Percentiles rank a stretch among this genome's conserved stretches.
These are phyloP conservation scores for Lottia gigantea DNA, from an alignment of 2,888 invertebrate species.

Conservation along the genomic window DNA sequence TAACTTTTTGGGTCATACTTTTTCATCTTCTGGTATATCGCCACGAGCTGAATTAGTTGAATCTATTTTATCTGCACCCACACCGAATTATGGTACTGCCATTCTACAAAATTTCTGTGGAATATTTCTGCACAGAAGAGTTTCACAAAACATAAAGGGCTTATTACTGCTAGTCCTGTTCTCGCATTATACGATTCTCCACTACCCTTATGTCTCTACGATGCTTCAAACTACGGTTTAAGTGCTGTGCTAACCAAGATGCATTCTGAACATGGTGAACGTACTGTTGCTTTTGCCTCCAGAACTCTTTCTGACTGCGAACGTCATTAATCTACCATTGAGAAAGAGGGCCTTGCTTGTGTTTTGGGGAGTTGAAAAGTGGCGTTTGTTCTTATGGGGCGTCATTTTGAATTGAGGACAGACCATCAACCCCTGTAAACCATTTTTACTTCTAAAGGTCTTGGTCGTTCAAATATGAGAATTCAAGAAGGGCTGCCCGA, in stretches of 20 bases:
- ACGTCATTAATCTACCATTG: not conserved
- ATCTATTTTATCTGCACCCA: not conserved
- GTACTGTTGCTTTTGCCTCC: not conserved
- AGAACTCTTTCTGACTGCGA: not conserved
- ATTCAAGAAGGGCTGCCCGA: not conserved
- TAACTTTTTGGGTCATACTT: not conserved
- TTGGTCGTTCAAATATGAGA: too few species aligned
- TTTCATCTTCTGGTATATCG: not conserved
- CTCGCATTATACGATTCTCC: too few species aligned
- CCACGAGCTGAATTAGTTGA: not conserved
- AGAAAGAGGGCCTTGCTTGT: not conserved
- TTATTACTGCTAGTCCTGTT: too few species aligned
- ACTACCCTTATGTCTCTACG: too few species aligned
- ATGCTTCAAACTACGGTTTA: too few species aligned
- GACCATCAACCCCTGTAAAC: too few species aligned
- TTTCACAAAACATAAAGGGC: too few species aligned
- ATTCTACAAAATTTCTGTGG: not conserved
- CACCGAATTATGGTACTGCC: not conserved
- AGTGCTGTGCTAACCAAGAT: too few species aligned
- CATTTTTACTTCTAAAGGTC: too few species aligned
- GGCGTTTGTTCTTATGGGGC: slow-evolving; percentile 7
- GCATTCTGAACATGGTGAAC: too few species aligned
- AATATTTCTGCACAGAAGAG: too few species aligned
- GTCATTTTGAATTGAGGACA: not conserved
- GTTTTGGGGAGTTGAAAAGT: slow-evolving; percentile 4